Evolutionary conservation across 2,888 invertebrate genomes (phyloP).

Genomic region (Acanthacorydalis orientalis): DNA sequence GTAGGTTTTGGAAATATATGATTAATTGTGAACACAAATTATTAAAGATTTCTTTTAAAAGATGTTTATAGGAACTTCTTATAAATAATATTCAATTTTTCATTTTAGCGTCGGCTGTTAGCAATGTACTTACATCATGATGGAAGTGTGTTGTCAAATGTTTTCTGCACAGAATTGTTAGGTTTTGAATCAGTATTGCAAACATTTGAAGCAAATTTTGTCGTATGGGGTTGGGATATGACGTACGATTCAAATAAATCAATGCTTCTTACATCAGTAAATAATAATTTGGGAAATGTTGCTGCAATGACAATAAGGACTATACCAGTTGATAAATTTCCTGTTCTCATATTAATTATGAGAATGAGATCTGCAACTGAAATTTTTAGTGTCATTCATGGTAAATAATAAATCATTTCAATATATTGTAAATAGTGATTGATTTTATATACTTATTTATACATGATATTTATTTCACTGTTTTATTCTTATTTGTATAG

Average conservation of each 20-base stretch:
- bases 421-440: neutral
- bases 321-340: constrained; percentile 62
- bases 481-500: too few species aligned
- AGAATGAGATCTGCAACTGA: constrained; percentile 77
- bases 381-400: constrained; percentile 78
- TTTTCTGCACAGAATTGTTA: constrained; percentile 89
- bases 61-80: too few species aligned
- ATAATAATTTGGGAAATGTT: constrained; percentile 60
- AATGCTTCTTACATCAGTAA: constrained; percentile 61
- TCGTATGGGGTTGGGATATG: constrained; percentile 96
- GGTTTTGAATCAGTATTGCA: constrained; percentile 84
- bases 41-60: neutral
- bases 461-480: too few species aligned
- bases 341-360: constrained; percentile 78
- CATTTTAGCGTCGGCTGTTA: constrained; percentile 68
- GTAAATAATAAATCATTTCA: constrained; percentile 33
- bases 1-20: constrained; percentile 29
- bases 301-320: constrained; percentile 72
- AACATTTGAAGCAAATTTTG: constrained; percentile 75
- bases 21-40: neutral
- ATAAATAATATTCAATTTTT: constrained; percentile 9
- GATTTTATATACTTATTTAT: too few species aligned
- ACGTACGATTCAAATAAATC: constrained; percentile 72
- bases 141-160: constrained; percentile 84
- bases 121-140: constrained; percentile 96